phyloP scores from a whole-genome alignment of 2,888 invertebrate genomes.

The Pristionchus arcanus region DNA sequence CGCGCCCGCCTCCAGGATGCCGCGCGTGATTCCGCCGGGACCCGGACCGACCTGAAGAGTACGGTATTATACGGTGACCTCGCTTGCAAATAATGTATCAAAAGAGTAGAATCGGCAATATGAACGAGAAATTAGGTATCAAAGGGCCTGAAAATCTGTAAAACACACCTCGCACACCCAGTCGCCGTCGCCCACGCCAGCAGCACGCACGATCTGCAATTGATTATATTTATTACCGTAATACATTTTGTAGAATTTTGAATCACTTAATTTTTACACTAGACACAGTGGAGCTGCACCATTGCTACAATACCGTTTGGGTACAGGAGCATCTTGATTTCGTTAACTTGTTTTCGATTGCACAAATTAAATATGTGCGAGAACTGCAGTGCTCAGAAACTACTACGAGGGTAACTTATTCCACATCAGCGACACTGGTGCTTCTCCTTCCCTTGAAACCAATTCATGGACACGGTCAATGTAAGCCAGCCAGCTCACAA shows the following conservation, averaged over 20 bases:
- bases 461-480: no score
- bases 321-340: background rate
- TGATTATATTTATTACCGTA: background rate
- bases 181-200: slow-evolving; percentile 68
- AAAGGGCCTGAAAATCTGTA: background rate
- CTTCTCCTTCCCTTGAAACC: no score
- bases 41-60: slow-evolving; percentile 91
- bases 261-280: background rate
- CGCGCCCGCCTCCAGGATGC: slow-evolving; percentile 88
- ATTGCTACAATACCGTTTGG: background rate
- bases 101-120: no score
- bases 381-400: background rate
- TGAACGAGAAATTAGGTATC: no score
- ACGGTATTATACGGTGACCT: background rate
- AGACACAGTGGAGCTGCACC: background rate
- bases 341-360: background rate
- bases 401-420: no score
- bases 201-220: slow-evolving; percentile 71
- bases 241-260: background rate
- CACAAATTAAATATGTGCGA: background rate
- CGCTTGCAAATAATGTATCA: no score
- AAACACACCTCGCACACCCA: slow-evolving; percentile 87
- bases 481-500: no score
- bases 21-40: slow-evolving; percentile 96
- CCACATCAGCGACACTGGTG: background rate